phyloP scores from a whole-genome alignment of 2,888 invertebrate species.

The Tetranychus piercei region DNA sequence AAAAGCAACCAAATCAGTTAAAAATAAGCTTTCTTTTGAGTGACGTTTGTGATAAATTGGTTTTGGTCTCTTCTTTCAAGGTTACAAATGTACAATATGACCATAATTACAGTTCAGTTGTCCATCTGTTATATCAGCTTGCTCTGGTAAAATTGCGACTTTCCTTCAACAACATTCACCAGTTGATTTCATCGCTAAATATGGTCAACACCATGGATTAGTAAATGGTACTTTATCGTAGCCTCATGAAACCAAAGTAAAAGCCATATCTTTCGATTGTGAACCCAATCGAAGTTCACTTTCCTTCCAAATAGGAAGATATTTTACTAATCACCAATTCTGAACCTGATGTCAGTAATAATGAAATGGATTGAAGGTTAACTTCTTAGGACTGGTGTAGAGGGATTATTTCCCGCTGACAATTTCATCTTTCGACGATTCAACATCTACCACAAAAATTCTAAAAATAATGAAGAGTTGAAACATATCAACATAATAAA shows the following conservation, averaged over 20 bases:
- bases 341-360: slow-evolving; percentile 16
- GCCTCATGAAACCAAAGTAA: neutral
- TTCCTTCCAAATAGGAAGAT: slow-evolving; percentile 29
- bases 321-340: slow-evolving; percentile 27
- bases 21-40: no score
- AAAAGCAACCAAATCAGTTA: no score
- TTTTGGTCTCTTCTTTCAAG: slow-evolving; percentile 47
- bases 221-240: neutral
- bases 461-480: no score
- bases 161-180: slow-evolving; percentile 3
- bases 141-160: slow-evolving; percentile 13
- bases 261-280: slow-evolving; percentile 15
- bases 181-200: neutral
- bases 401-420: slow-evolving; percentile 32
- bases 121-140: slow-evolving; percentile 14
- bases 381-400: slow-evolving; percentile 26
- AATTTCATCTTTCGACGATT: no score
- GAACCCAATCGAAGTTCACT: slow-evolving; percentile 23
- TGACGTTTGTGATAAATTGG: slow-evolving; percentile 84
- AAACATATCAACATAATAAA: no score
- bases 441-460: no score
- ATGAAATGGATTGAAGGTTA: slow-evolving; percentile 33
- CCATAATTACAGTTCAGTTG: slow-evolving; percentile 20
- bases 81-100: slow-evolving; percentile 54
- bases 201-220: slow-evolving; percentile 6